Conservation (phyloP, 2,888 invertebrate species). For the Petrophora chlorosata region DNA sequence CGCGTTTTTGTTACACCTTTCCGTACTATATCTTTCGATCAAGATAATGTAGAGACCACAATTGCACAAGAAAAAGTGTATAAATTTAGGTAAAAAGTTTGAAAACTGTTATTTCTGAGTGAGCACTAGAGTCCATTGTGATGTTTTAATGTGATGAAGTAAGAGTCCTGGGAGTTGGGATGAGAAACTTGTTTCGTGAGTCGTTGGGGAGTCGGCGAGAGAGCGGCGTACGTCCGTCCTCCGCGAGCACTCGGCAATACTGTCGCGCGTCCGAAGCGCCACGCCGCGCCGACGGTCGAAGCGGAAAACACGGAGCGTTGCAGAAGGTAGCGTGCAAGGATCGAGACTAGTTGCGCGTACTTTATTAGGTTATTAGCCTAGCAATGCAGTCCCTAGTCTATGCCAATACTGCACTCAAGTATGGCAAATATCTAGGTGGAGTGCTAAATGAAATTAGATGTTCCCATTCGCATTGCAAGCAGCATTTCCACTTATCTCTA, state of each 20-base stretch:
- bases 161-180: constrained; percentile 42
- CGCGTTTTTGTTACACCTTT: constrained; percentile 70
- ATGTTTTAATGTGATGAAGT: constrained; percentile 39
- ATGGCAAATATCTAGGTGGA: constrained; percentile 10
- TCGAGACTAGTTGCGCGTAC: constrained; percentile 54
- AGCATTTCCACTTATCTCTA: too few relatives aligned
- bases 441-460: constrained; percentile 3
- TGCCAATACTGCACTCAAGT: constrained; percentile 24
- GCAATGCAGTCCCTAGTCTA: constrained; percentile 32
- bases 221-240: constrained; percentile 63
- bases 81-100: constrained; percentile 54
- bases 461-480: background rate
- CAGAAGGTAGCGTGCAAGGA: constrained; percentile 52
- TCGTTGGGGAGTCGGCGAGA: constrained; percentile 38
- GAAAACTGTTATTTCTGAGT: constrained; percentile 49
- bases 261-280: constrained; percentile 69
- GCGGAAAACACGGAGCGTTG: constrained; percentile 61
- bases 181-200: constrained; percentile 76
- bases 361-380: constrained; percentile 53
- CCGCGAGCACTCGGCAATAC: constrained; percentile 62
- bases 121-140: constrained; percentile 65
- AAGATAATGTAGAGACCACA: constrained; percentile 65
- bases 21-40: constrained; percentile 62
- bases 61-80: constrained; percentile 63
- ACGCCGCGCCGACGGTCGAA: constrained; percentile 50